These are phyloP conservation scores for Drosophila dunni DNA, from an alignment of 1,140 invertebrate genomes.

Conservation along the genomic window DNA sequence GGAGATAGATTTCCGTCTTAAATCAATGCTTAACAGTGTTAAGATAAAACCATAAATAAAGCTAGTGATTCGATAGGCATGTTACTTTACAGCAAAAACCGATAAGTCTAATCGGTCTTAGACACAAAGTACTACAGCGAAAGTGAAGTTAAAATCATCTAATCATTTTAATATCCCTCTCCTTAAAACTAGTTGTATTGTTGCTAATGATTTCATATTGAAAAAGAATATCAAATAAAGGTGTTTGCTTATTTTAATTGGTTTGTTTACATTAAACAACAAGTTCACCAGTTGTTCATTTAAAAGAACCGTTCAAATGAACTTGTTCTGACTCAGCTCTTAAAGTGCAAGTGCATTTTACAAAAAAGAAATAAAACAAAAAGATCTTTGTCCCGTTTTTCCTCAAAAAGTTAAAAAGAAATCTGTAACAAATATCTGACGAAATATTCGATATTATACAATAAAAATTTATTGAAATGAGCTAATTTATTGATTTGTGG, in stretches of 20 bases:
- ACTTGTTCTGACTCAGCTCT: background rate
- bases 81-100: background rate
- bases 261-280: slow-evolving; percentile 1
- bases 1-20: no score
- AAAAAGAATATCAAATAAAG: no score
- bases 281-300: background rate
- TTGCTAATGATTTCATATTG: no score
- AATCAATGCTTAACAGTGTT: no score
- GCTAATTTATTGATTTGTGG: background rate
- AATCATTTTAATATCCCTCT: no score
- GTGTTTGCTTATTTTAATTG: background rate
- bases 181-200: no score
- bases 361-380: slow-evolving; percentile 22
- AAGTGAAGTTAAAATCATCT: no score
- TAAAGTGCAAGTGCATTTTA: slow-evolving; percentile 44
- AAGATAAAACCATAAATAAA: no score
- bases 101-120: no score
- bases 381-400: slow-evolving; percentile 20
- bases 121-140: no score
- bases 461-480: background rate
- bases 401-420: background rate
- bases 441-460: background rate
- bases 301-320: background rate
- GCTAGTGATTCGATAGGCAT: no score
- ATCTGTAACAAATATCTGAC: background rate